Evolutionary conservation across 1,140 invertebrate genomes (phyloP), one percentile per base, ranked within the genome.

Genomic region (Charaxes varanes): DNA sequence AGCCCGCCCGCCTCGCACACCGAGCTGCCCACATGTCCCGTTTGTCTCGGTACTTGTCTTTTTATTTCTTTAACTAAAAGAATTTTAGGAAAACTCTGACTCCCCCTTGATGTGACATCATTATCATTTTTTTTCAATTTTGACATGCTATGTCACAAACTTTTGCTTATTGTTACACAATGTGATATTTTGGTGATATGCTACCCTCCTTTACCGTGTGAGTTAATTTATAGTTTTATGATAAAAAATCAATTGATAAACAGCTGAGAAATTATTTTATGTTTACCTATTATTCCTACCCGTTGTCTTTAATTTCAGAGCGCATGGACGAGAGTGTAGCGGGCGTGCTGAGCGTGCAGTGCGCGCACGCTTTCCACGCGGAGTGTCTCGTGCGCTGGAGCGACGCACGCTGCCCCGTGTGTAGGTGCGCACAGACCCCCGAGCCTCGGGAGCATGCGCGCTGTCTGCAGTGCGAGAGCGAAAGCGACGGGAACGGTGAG

Each of bases 241-340:
- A n/a, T n/a, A n/a, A n/a, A n/a, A n/a, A n/a, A n/a, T n/a, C n/a
- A n/a, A n/a, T n/a, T n/a, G n/a, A n/a, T n/a, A n/a, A n/a, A n/a
- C n/a, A n/a, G n/a, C n/a, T n/a, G n/a, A n/a, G n/a, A n/a, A n/a
- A n/a, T n/a, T n/a, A n/a, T n/a, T n/a, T n/a, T n/a, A n/a, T n/a
- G n/a, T n/a, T n/a, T n/a, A n/a, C n/a, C n/a, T n/a, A n/a, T 8
- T 27, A 15, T 34, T 12, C 7, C 6, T 13, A 59, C 55, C 76
- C n/a, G n/a, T n/a, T n/a, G 22, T 28, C 6, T 11, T 16, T 30
- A 6, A n/a, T n/a, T n/a, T n/a, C 97, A 68, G 98, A 99, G 81
- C 89, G 96, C 58, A 98, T 96, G 97, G 97, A 99, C 83, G 97
- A 99, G 83, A 96, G 94, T 48, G 94, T 99, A 0, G 97, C 99